Base-by-base conservation (phyloP, 2,888 invertebrate genomes). In the Stenolophus ochropezus region DNA sequence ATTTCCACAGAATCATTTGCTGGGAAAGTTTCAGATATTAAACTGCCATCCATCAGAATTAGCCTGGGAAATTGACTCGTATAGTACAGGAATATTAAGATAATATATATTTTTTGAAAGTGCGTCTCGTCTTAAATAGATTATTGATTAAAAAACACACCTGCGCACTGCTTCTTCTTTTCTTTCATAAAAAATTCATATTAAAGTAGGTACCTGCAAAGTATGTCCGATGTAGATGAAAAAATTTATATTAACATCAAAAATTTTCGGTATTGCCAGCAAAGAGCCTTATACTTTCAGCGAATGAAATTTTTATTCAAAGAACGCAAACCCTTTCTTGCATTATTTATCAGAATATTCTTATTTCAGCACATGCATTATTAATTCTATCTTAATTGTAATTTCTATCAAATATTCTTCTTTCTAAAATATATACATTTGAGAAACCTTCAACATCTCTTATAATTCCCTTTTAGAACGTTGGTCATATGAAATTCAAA, bases 31-130 rank as follows among this genome's bases (percentile, higher is more conserved):
- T 80, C 20, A 25, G 49, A 65, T 81, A 81, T 81, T 81, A 81
- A 81, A 75, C 16, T 81, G 49, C 14, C 75, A 81, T 81, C 75
- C 74, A 81, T 81, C 81, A 81, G 65, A 81, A 81, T 81, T 81
- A 81, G 81, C 75, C 81, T n/a, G 16, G 56, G 20, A 73, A 80
- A 80, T 80, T 80, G 71, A 61, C 61, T 65, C 77, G 65, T 76
- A 76, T 73, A 49, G 47, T 49, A 33, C 4, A 25, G 73, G 53
- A 16, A 75, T 75, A 75, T 75, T 75, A 75, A 27, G 75, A 75
- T 75, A 75, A 75, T 53, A 61, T 58, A 56, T 76, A 42, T 58
- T 76, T 77, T 77, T 61, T 61, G 23, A 71, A 80, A 56, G 42
- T 73, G 33, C 58, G 56, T 42, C 16, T 71, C 56, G 14, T 73